phyloP scores from a whole-genome alignment of 2,888 invertebrate species.

The Caradrina kadenii region DNA sequence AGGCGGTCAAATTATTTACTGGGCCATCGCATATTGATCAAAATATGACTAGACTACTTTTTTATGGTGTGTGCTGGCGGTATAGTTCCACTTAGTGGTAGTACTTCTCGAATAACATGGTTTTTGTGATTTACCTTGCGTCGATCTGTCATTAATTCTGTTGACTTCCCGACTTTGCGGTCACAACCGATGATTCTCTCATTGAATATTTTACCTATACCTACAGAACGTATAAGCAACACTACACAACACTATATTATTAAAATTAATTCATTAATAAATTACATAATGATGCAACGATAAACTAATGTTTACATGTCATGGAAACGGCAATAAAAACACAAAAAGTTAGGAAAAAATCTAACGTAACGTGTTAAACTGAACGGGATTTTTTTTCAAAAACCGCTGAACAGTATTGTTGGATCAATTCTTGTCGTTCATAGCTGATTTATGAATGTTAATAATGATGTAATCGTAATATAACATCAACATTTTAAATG shows the following conservation, averaged over 20 bases:
- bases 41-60: too few species aligned
- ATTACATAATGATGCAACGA: background rate
- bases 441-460: constrained; percentile 19
- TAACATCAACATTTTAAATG: constrained; percentile 5
- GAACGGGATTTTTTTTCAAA: background rate
- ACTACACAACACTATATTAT: background rate
- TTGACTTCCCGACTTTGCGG: constrained; percentile 51
- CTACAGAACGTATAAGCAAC: background rate
- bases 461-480: constrained; percentile 16
- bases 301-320: constrained; percentile 8
- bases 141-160: constrained; percentile 35
- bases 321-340: background rate
- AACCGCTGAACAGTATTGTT: background rate
- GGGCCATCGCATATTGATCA: too few species aligned
- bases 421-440: background rate
- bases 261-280: constrained; percentile 2
- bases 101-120: constrained; percentile 44
- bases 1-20: too few species aligned
- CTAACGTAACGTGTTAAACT: too few species aligned
- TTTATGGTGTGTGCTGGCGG: too few species aligned
- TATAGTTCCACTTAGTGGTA: constrained; percentile 17
- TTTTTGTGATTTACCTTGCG: constrained; percentile 62
- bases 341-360: background rate
- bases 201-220: constrained; percentile 21
- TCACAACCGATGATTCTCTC: constrained; percentile 41